These are phyloP conservation scores for Heliocidaris erythrogramma DNA, from an alignment of 35 echinoderm and acorn worm species.

Conservation along the genomic window DNA sequence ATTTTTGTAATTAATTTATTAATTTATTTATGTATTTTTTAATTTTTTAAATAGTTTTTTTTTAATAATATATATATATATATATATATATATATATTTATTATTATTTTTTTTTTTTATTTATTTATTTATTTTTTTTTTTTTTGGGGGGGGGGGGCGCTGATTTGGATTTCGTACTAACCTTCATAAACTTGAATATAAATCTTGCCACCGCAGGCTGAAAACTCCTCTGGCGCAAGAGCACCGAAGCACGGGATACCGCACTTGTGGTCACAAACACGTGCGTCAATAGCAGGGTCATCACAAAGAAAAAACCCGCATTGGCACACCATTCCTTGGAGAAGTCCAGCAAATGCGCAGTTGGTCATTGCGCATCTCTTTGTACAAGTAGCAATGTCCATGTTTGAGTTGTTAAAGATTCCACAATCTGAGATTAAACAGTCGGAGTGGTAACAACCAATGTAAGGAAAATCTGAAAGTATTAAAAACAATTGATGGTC, in stretches of 20 bases:
- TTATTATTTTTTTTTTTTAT: too few relatives aligned
- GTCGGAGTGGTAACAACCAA: neutral
- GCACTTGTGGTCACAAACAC: neutral
- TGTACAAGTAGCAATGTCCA: neutral
- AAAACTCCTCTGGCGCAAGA: neutral
- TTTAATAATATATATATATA: too few relatives aligned
- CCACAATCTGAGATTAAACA: neutral
- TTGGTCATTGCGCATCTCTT: neutral
- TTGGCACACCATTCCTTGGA: neutral
- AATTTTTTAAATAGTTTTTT: too few relatives aligned
- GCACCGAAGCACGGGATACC: neutral
- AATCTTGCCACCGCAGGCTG: neutral
- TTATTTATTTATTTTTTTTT: too few relatives aligned
- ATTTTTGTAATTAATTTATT: too few relatives aligned
- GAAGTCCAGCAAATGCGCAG: neutral
- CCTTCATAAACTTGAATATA: neutral
- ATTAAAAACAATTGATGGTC: too few relatives aligned
- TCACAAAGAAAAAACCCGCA: neutral
- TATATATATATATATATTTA: too few relatives aligned
- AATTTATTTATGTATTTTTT: too few relatives aligned
- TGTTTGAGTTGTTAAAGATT: neutral
- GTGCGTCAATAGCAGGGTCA: neutral
- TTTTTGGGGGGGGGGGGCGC: too few relatives aligned
- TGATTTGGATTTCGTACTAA: neutral
- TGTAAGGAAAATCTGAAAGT: neutral